Conservation (phyloP, 2,113 vertebrate species). For the Nannospalax galili region DNA sequence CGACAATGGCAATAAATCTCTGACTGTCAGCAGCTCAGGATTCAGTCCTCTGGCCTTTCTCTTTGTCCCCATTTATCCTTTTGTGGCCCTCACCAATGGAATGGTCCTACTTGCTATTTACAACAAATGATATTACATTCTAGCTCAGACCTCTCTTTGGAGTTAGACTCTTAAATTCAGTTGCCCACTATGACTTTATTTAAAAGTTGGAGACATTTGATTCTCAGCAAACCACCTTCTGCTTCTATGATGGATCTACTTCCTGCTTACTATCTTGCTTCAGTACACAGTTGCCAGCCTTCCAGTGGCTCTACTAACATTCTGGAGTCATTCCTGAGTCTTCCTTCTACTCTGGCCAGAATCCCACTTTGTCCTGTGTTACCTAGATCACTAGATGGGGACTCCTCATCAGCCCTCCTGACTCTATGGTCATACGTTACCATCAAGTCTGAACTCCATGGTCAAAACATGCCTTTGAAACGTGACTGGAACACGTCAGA, state of each 20-base stretch:
- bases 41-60: not conserved
- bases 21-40: not conserved
- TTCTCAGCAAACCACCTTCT: not conserved
- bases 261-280: rapidly evolving
- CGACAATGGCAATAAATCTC: not conserved
- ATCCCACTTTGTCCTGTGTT: not conserved
- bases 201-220: not conserved
- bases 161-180: not conserved
- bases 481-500: too few relatives aligned
- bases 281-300: not conserved
- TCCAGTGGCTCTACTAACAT: too few relatives aligned
- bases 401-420: not conserved
- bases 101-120: not conserved
- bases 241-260: too few relatives aligned
- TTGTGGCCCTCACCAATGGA: not conserved
- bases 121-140: not conserved
- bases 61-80: not conserved
- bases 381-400: not conserved
- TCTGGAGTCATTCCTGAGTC: too few relatives aligned
- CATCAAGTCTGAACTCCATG: not conserved
- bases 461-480: not conserved
- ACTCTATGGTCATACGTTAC: not conserved
- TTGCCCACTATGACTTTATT: not conserved
- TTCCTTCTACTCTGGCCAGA: not conserved
- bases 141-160: not conserved